Evolutionary conservation across 2,113 vertebrate species (phyloP).

Genomic region (Pelvicachromis taeniatus): DNA sequence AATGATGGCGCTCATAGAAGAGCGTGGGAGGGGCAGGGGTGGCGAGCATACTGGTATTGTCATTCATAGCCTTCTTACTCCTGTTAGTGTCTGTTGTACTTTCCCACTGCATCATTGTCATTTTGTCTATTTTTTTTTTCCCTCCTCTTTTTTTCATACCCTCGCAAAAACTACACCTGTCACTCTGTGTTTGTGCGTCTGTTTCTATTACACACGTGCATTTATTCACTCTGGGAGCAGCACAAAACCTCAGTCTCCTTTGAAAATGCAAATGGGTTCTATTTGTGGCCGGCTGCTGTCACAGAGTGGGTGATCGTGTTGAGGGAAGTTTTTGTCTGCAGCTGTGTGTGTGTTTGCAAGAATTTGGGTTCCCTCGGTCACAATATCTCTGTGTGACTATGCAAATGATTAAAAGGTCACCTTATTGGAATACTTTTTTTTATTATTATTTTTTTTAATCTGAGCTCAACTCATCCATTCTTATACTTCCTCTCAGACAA

Average conservation of each 20-base stretch:
- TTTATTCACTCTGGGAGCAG: conserved; percentile 5
- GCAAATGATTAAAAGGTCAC: not conserved
- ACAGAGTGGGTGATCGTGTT: conserved; percentile 38
- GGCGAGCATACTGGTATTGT: conserved; percentile 22
- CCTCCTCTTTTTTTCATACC: not conserved
- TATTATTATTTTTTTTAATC: not conserved
- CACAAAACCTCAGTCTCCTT: conserved; percentile 38
- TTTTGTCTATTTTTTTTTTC: not conserved
- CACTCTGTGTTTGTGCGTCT: not conserved
- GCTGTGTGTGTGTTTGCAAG: not conserved
- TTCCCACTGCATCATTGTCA: conserved; percentile 37
- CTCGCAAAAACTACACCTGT: conserved; percentile 36
- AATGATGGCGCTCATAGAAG: conserved; percentile 35
- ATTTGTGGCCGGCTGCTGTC: conserved; percentile 59
- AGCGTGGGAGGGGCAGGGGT: conserved; percentile 13
- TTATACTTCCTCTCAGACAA: not conserved
- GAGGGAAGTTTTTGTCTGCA: conserved; percentile 32
- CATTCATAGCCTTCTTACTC: conserved; percentile 45
- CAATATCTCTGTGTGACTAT: not conserved
- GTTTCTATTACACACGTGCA: not conserved
- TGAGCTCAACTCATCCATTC: no score
- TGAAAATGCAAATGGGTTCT: conserved; percentile 66
- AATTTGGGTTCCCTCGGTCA: not conserved
- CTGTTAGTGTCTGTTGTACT: conserved; percentile 18
- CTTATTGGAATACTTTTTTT: not conserved